A percentile compares a stretch with the other conserved stretches of the same genome.
phyloP scores from a whole-genome alignment of 2,113 vertebrate genomes.

The Embiotoca jacksoni region DNA sequence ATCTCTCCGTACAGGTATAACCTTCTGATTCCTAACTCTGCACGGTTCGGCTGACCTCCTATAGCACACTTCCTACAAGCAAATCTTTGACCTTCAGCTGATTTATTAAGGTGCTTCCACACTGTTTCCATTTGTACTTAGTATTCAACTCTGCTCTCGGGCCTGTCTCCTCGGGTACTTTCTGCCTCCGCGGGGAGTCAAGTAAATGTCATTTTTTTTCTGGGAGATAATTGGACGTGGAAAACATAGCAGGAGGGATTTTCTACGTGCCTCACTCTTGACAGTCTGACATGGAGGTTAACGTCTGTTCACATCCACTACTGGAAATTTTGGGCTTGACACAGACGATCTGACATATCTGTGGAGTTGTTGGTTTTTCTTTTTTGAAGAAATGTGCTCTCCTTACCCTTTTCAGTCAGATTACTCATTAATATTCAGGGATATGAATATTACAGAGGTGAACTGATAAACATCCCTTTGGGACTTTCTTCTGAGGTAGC shows the following conservation, averaged over 20 bases:
- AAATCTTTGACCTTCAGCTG: slow-evolving; percentile 57
- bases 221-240: slow-evolving; percentile 73
- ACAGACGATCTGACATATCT: slow-evolving; percentile 44
- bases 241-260: slow-evolving; percentile 57
- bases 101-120: slow-evolving; percentile 45
- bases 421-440: slow-evolving; percentile 54
- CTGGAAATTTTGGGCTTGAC: slow-evolving; percentile 38
- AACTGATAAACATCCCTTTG: slow-evolving; percentile 43
- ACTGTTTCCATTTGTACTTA: slow-evolving; percentile 50
- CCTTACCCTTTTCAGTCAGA: slow-evolving; percentile 52
- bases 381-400: slow-evolving; percentile 11
- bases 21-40: slow-evolving; percentile 2
- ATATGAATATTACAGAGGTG: slow-evolving; percentile 47
- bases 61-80: slow-evolving; percentile 9
- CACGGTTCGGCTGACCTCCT: slow-evolving; percentile 19
- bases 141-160: slow-evolving; percentile 54
- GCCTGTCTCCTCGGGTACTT: slow-evolving; percentile 52
- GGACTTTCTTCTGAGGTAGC: neutral
- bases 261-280: slow-evolving; percentile 47
- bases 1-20: neutral
- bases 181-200: slow-evolving; percentile 45
- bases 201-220: slow-evolving; percentile 61
- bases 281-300: slow-evolving; percentile 70
- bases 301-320: slow-evolving; percentile 45
- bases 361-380: neutral